Conservation (phyloP, 2,113 vertebrate genomes). For the Lates calcarifer region DNA sequence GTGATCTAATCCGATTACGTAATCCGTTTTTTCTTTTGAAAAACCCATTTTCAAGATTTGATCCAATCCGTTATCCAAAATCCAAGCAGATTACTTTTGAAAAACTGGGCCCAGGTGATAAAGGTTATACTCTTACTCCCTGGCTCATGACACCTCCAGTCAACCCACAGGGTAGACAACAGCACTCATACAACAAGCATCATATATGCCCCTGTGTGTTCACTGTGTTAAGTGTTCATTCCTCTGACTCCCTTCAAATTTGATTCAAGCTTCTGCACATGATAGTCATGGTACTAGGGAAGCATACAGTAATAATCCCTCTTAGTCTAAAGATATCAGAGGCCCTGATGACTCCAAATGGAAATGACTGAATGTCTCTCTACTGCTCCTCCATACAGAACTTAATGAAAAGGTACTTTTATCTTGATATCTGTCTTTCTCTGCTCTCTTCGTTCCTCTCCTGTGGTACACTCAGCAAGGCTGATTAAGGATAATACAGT, state of each 20-base stretch:
- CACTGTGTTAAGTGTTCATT: neutral
- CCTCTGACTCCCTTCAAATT: neutral
- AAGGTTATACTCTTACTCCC: no score
- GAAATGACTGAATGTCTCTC: conserved; percentile 8
- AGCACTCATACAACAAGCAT: no score
- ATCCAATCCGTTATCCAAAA: no score
- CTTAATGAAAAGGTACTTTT: conserved; percentile 35
- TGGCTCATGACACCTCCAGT: no score
- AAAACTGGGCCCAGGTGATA: no score
- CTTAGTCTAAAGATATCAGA: neutral
- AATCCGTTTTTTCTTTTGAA: no score
- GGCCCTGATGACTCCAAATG: conserved; percentile 12
- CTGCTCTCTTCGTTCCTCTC: conserved; percentile 1
- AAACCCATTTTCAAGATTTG: no score
- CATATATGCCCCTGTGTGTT: no score
- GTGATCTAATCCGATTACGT: no score
- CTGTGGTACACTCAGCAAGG: neutral
- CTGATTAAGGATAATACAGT: conserved; percentile 42
- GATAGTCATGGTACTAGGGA: neutral
- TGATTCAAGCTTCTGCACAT: neutral
- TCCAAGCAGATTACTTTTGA: no score
- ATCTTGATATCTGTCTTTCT: neutral
- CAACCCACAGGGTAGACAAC: no score
- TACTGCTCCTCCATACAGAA: neutral
- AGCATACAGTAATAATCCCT: conserved; percentile 14